Evolutionary conservation across 2,888 invertebrate species (phyloP), one percentile per base, ranked within the genome.

Genomic region (Dynastes grantii): DNA sequence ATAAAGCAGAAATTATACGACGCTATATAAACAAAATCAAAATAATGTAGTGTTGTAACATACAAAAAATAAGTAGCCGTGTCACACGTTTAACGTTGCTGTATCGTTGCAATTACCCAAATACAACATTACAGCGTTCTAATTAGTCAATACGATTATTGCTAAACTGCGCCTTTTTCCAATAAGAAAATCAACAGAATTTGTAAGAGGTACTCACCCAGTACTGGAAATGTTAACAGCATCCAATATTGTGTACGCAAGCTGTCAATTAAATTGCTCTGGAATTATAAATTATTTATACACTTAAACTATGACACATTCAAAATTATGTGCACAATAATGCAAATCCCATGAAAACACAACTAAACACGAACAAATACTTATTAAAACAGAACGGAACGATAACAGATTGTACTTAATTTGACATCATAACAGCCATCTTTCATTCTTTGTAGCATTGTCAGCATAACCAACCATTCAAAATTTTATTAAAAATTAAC

Each of bases 371-470:
- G 13, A 75, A 61, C 6, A 22, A 73, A 75, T 61, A 75, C 45
- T 40, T 27, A 75, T 75, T 58, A 40, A 63, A 75, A 75, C 73
- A 16, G 13, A 73, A 73, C 73, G 45, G n/a, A 75, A 75, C 61
- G 29, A 61, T 61, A 75, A 75, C 73, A 75, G 61, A 61, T 61
- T 61, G 73, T 40, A 73, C 73, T 61, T 58, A 73, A 40, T 68
- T 67, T 77, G 77, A 77, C 53, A 68, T 58, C 27, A 61, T 37
- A 68, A 65, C 58, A 6, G 58, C 77, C 77, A 77, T 77, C 68
- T 77, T 77, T 40, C 22, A 32, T 40, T 6, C 22, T 16, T 22
- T 67, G 29, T 22, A 45, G 6, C 16, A 49, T 53, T 45, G 67
- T 16, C 76, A 76, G 58, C 37, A 5, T 68, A 29, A 40, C 76